A percentile compares a stretch with the other conserved stretches of the same genome.
These are phyloP conservation scores for Pithys albifrons DNA, from an alignment of 2,113 vertebrate genomes.

Conservation along the genomic window DNA sequence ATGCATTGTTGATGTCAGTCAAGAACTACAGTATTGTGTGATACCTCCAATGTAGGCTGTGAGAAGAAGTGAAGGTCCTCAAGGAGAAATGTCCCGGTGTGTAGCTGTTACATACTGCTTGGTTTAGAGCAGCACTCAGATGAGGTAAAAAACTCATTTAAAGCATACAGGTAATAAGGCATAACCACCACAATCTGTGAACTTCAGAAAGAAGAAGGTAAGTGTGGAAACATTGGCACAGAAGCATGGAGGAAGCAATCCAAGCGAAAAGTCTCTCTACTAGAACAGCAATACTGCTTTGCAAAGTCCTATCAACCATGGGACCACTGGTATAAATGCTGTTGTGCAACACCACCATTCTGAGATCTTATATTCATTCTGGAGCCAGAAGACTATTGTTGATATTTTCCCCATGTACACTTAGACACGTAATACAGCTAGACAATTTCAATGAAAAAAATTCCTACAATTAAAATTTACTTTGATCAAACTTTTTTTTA, in stretches of 20 bases:
- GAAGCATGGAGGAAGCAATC: neutral
- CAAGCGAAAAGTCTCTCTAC: neutral
- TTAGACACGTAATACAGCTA: neutral
- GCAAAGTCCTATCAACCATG: neutral
- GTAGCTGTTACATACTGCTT: neutral
- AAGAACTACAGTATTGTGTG: neutral
- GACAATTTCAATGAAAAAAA: neutral
- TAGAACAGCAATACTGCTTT: neutral
- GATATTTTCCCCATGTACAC: neutral
- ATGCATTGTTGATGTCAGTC: neutral
- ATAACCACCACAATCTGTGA: neutral
- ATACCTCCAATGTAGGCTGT: neutral
- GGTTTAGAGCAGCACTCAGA: neutral
- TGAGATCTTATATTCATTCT: neutral
- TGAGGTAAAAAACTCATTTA: neutral
- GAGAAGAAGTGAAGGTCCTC: neutral
- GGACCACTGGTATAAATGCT: neutral
- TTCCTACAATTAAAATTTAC: neutral
- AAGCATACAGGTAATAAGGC: neutral
- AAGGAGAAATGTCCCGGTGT: neutral
- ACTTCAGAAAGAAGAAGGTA: neutral
- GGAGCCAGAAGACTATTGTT: neutral
- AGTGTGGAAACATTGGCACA: neutral
- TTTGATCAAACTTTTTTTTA: neutral
- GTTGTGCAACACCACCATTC: neutral